These are phyloP conservation scores for Creontiades dilutus DNA, from an alignment of 2,888 invertebrate species.

Conservation along the genomic window DNA sequence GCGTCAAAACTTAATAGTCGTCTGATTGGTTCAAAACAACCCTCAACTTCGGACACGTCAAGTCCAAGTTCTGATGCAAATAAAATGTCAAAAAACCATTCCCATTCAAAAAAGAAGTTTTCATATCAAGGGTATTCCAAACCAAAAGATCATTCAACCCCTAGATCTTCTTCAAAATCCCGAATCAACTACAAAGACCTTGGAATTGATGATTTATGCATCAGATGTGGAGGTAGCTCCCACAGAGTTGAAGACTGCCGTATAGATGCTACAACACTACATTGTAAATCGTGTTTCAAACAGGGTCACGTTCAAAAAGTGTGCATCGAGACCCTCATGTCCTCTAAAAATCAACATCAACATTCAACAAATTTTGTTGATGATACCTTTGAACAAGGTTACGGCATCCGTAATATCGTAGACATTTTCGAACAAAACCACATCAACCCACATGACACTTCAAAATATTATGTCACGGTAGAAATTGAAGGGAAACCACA, in stretches of 20 bases:
- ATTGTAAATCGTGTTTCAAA: conserved; percentile 7
- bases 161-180: not conserved
- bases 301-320: not conserved
- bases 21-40: not conserved
- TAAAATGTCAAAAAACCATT: not conserved
- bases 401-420: conserved; percentile 4
- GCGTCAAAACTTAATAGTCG: not conserved
- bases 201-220: conserved; percentile 24
- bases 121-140: not conserved
- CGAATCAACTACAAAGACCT: not conserved
- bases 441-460: not conserved
- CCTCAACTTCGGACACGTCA: not conserved
- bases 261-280: not conserved
- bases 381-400: not conserved
- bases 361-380: conserved; percentile 11
- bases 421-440: conserved; percentile 7
- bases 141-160: not conserved
- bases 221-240: not conserved
- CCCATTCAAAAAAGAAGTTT: too few relatives aligned
- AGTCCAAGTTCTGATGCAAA: not conserved
- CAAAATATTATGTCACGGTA: conserved; percentile 1
- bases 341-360: not conserved
- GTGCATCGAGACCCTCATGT: not conserved
- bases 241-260: conserved; percentile 6
- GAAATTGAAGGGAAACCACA: not conserved